Evolutionary conservation across 1,140 invertebrate species (phyloP), one percentile per base, ranked within the genome.

Genomic region (Apolygus lucorum): DNA sequence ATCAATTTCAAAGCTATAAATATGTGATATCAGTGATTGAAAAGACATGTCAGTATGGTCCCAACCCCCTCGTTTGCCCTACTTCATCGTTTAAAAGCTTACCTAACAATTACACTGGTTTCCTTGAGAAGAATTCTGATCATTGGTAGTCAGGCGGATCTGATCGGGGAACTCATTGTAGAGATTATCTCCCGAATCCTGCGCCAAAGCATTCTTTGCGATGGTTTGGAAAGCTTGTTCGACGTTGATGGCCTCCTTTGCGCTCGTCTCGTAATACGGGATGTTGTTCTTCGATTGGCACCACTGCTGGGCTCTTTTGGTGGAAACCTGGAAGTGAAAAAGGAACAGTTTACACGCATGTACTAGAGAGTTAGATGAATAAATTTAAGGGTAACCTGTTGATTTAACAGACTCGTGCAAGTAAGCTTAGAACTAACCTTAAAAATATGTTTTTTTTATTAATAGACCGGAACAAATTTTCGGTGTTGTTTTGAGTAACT

Each of bases 201-300:
- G 75, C 52, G 94, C 94, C 74, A 98, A 81, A 67, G 96, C 96
- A 84, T 97, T 97, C 77, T 94, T 92, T 26, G 96, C 96, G 78
- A 99, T 97, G 65, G 94, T 95, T 81, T 97, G 90, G 83, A 99
- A 99, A 75, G 96, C 96, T 81, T 97, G 89, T 81, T 99, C 96
- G 54, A 99, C 96, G 78, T 98, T 98, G 70, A 97, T 90, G 64
- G 93, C 95, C 69, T 99, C 96, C 83, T 99, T 99, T 74, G 96
- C 96, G 82, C 92, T 95, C 29, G 96, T 99, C 83, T 99, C 96
- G 82, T 98, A 99, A 79, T 98, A 99, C 52, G 96, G 96, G 78
- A 99, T 98, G 81, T 95, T 94, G 79, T 98, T 98, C 83, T 99
- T 99, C 74, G 87, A 90, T 79, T 96, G 91, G 84, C 96, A 99